Percentiles rank a stretch among this genome's conserved stretches.
These are phyloP conservation scores for Malurus elegans DNA, from an alignment of 2,113 vertebrate genomes.

Conservation along the genomic window DNA sequence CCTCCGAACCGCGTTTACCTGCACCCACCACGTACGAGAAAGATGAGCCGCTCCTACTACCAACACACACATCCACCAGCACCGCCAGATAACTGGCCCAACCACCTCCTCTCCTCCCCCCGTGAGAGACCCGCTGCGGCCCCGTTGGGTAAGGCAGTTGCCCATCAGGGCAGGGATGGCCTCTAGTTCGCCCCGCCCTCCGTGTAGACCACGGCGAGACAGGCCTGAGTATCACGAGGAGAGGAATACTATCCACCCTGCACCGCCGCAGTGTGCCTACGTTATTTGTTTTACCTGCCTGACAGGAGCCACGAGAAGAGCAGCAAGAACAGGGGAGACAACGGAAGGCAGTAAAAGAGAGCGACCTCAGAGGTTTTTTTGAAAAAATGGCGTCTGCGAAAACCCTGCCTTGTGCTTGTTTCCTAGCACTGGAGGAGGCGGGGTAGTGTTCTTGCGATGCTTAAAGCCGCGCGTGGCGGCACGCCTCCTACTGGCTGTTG, in stretches of 20 bases:
- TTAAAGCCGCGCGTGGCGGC: not conserved
- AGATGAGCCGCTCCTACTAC: not conserved
- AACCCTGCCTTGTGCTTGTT: not conserved
- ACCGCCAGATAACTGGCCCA: not conserved
- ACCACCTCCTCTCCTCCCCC: not conserved
- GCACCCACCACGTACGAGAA: not conserved
- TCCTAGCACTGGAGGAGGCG: not conserved
- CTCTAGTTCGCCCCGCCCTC: constrained; percentile 17
- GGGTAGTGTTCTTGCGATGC: not conserved
- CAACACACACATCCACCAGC: not conserved
- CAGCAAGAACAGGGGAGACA: not conserved
- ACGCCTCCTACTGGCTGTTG: not conserved
- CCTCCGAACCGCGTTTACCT: not conserved
- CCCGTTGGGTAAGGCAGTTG: not conserved
- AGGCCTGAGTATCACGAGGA: not conserved
- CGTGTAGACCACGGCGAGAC: not conserved
- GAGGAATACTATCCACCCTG: not conserved
- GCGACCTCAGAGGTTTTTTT: not conserved
- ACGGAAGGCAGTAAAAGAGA: not conserved
- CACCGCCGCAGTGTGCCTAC: not conserved
- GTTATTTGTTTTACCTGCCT: not conserved
- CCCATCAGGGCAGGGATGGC: not conserved
- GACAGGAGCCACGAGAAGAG: not conserved
- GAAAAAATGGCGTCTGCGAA: constrained; percentile 24
- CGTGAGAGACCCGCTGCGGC: not conserved